Percentiles rank a stretch among this genome's conserved stretches.
Evolutionary conservation across 2,888 invertebrate species (phyloP).

Genomic region (Diachrysia chrysitis): DNA sequence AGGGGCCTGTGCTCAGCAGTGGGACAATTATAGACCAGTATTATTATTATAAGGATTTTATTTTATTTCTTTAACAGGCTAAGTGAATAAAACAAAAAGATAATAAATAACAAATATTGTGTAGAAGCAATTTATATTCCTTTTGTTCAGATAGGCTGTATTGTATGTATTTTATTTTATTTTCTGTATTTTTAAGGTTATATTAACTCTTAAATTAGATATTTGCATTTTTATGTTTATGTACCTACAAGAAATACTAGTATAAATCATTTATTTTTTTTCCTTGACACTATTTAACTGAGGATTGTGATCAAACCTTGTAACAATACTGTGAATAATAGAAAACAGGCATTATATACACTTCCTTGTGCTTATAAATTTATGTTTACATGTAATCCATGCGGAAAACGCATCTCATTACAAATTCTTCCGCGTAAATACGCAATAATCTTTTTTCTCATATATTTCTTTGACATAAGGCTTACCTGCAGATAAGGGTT

Average conservation of each 20-base stretch:
- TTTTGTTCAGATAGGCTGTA: too few relatives aligned
- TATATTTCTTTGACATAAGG: constrained; percentile 43
- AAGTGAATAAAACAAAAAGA: too few relatives aligned
- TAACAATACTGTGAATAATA: constrained; percentile 13
- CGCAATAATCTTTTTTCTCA: constrained; percentile 24
- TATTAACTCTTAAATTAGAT: neutral
- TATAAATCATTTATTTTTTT: neutral
- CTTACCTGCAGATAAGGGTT: constrained; percentile 94
- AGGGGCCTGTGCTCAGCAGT: too few relatives aligned
- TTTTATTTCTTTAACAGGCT: too few relatives aligned
- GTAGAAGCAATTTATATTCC: too few relatives aligned
- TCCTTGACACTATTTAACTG: neutral
- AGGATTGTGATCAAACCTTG: neutral
- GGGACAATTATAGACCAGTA: too few relatives aligned
- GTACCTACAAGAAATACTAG: neutral
- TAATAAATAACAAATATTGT: too few relatives aligned
- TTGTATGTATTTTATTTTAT: too few relatives aligned
- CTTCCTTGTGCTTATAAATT: constrained; percentile 36
- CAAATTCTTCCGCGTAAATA: constrained; percentile 32
- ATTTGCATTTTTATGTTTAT: neutral
- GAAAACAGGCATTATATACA: constrained; percentile 20
- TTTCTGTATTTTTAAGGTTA: too few relatives aligned
- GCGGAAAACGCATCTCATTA: constrained; percentile 51
- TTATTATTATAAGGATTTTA: too few relatives aligned
- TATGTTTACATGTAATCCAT: constrained; percentile 38